Conservation (phyloP, 2,888 invertebrate species). For the Mesoligia furuncula region DNA sequence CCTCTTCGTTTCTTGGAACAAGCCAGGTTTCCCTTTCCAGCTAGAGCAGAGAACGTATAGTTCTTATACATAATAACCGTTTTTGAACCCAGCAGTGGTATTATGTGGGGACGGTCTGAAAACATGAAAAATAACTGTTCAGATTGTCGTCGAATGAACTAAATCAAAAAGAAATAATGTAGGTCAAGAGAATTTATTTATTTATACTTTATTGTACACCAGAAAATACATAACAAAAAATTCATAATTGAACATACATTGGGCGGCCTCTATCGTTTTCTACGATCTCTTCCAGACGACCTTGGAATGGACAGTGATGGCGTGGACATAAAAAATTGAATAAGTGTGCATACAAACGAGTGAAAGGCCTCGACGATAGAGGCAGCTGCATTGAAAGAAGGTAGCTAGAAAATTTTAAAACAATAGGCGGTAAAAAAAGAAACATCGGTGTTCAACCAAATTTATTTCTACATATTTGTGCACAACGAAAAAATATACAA, state of each 20-base stretch:
- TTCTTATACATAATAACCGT: constrained; percentile 48
- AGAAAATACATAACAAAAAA: not conserved
- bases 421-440: not conserved
- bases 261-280: not conserved
- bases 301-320: no score
- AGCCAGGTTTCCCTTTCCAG: constrained; percentile 36
- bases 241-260: not conserved
- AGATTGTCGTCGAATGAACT: not conserved
- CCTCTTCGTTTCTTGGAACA: constrained; percentile 57
- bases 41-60: constrained; percentile 43
- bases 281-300: no score
- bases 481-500: not conserved
- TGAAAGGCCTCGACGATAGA: no score
- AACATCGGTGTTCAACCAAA: not conserved
- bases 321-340: no score
- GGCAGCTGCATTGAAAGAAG: no score
- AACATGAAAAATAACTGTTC: not conserved
- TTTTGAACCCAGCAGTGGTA: constrained; percentile 22
- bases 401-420: no score
- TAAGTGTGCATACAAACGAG: no score
- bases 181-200: not conserved
- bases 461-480: not conserved
- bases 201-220: not conserved
- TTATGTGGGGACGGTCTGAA: constrained; percentile 15
- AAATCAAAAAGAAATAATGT: not conserved